Base-by-base conservation (phyloP, 2,797 vertebrate species). In the Etheostoma perlongum region DNA sequence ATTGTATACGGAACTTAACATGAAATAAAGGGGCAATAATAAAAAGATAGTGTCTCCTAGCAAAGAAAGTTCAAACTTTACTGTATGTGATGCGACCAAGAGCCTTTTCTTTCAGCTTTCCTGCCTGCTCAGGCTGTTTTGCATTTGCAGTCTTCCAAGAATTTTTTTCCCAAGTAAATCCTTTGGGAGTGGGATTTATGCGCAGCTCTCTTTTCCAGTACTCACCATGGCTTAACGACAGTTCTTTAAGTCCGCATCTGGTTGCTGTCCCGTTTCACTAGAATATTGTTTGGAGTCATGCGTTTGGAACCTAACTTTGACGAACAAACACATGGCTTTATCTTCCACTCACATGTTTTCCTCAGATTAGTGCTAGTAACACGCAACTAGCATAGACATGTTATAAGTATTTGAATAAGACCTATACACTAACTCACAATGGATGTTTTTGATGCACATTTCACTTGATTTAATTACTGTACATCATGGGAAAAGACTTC, bases 201-300 rank as follows among this genome's bases (percentile, higher is more conserved):
- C 79, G 79, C 64, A 68, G 72, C 81, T 90, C 85, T 91, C 78
- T 89, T 86, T 90, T 93, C 88, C 74, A 76, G 68, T 71, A 79
- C 80, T 90, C 48, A 47, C 46, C 48, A 66, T 79, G 83, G 78
- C 88, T 93, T 91, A 90, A 90, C 63, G 77, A 67, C 75, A 59
- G 58, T 79, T 81, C 75, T 87, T 90, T 88, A 90, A 92, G 79
- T 74, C 85, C 57, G 81, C 89, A 91, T 93, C 84, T 93, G 91
- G 84, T 87, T 88, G 81, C 87, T 85, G 83, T 91, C 74, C 65
- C 27, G 12, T 80, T 85, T 81, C 49, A 49, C 78, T 79, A 76
- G 63, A 79, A 64, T 74, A 61, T 81, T 70, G 72, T 85, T 87
- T 85, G 55, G 76, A 86, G 85, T 77, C 66, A 3, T 47, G 44